phyloP scores from a whole-genome alignment of 2,797 vertebrate genomes.

The Anguilla marmorata region DNA sequence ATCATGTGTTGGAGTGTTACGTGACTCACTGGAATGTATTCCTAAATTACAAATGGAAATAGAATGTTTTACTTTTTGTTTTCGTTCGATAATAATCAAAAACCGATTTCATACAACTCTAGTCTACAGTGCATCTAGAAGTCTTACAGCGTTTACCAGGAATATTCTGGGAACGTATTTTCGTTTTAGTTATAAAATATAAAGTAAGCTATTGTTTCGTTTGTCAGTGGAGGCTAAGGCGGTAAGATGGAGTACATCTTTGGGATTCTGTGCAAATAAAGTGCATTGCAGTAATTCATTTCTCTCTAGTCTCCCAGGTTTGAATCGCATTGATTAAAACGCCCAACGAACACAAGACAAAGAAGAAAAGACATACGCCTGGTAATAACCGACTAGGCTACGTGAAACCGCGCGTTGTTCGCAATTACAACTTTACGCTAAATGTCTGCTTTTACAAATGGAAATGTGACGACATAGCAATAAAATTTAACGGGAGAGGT shows the following conservation, averaged over 20 bases:
- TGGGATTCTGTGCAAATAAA: neutral
- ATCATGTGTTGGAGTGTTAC: conserved; percentile 63
- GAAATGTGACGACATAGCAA: no score
- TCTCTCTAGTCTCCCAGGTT: neutral
- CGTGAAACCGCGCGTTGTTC: no score
- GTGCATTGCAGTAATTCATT: neutral
- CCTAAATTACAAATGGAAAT: neutral
- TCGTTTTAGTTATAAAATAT: neutral
- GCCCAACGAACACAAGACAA: no score
- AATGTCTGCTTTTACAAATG: no score
- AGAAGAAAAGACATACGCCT: no score
- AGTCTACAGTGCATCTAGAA: neutral
- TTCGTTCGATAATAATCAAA: neutral
- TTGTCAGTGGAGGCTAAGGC: neutral
- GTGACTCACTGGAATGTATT: conserved; percentile 45
- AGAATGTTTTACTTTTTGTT: neutral
- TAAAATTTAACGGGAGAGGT: conserved; percentile 47
- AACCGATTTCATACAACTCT: neutral
- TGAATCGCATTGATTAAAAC: neutral
- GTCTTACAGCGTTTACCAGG: neutral
- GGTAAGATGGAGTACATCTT: no score
- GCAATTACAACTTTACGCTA: no score
- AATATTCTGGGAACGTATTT: neutral
- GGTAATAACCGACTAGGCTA: no score
- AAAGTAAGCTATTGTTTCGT: neutral